These are phyloP conservation scores for Bos indicus DNA, from an alignment of 2,113 vertebrate genomes.

Conservation along the genomic window DNA sequence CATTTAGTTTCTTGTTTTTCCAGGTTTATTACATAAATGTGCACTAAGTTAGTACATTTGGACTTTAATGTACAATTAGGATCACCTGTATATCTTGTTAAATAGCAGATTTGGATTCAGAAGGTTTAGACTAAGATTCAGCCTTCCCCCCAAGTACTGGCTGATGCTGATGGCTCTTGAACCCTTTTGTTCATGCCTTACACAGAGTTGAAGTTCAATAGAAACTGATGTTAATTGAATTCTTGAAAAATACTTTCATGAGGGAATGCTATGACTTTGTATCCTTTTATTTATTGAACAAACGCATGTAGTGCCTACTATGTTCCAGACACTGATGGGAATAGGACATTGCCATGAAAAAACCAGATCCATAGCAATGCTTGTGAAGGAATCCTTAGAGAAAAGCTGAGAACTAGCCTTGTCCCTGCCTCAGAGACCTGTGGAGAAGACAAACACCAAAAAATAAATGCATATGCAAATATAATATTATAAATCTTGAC, in stretches of 20 bases:
- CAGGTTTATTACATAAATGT: neutral
- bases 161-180: neutral
- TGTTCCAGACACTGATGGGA: neutral
- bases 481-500: neutral
- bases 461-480: neutral
- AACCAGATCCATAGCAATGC: neutral
- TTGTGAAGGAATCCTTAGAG: no score
- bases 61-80: neutral
- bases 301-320: rapidly evolving
- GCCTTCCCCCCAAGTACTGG: neutral
- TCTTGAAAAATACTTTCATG: neutral
- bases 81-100: neutral
- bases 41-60: neutral
- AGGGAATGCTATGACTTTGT: neutral
- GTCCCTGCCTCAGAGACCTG: neutral
- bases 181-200: neutral
- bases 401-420: neutral
- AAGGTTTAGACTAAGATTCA: neutral
- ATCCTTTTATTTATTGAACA: neutral
- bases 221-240: neutral
- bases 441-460: neutral
- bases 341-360: neutral
- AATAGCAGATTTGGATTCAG: neutral
- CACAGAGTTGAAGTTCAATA: neutral
- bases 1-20: neutral